Evolutionary conservation across 2,113 vertebrate species (phyloP).

Genomic region (Lagopus leucura): DNA sequence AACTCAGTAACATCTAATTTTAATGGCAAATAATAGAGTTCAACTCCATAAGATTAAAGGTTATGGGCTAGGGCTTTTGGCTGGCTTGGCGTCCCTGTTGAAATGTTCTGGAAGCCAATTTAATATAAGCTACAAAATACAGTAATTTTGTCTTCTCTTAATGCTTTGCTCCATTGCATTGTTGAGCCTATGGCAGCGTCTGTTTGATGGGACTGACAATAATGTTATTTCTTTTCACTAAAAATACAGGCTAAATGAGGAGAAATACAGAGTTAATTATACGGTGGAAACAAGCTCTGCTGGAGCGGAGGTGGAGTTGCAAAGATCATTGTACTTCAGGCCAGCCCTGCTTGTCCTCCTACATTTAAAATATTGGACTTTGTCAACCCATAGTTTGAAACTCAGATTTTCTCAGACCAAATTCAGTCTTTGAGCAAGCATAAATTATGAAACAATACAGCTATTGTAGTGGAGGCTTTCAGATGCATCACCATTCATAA

Average conservation of each 20-base stretch:
- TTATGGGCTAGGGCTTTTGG: conserved; percentile 76
- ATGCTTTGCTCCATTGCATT: conserved; percentile 73
- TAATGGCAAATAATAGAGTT: conserved; percentile 84
- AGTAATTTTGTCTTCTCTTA: conserved; percentile 59
- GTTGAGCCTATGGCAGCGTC: conserved; percentile 73
- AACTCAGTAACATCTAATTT: conserved; percentile 83
- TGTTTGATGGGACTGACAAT: conserved; percentile 74
- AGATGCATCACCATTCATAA: background rate
- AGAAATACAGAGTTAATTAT: conserved; percentile 75
- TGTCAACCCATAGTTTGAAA: background rate
- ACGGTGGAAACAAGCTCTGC: conserved; percentile 58
- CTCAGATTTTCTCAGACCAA: background rate
- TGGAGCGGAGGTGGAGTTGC: conserved; percentile 20
- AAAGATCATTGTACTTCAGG: conserved; percentile 13
- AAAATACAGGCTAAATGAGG: conserved; percentile 65
- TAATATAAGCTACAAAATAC: conserved; percentile 63
- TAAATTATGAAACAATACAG: background rate
- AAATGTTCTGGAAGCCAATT: conserved; percentile 74
- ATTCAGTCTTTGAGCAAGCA: background rate
- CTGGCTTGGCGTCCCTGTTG: conserved; percentile 69
- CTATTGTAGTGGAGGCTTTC: background rate
- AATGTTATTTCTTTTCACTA: conserved; percentile 75
- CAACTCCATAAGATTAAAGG: conserved; percentile 83
- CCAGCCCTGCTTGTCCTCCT: background rate
- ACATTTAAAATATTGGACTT: background rate